These are phyloP conservation scores for Sebastes aleutianus DNA, from an alignment of 2,797 vertebrate species.

Conservation along the genomic window DNA sequence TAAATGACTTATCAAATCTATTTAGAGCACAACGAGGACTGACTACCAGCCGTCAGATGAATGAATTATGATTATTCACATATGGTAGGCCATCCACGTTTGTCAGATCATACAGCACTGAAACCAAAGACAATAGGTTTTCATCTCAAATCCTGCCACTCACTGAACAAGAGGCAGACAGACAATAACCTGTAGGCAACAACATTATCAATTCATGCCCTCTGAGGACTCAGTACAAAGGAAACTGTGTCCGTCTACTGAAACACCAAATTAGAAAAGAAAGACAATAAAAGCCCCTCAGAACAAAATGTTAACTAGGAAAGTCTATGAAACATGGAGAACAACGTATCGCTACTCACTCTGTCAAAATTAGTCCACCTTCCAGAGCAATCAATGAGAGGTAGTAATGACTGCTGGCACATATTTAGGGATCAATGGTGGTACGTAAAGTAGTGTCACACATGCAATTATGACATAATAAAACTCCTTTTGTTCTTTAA, in stretches of 20 bases:
- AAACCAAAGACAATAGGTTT: slow-evolving; percentile 23
- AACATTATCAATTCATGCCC: slow-evolving; percentile 27
- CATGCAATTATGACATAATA: slow-evolving; percentile 36
- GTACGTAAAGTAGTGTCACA: slow-evolving; percentile 7
- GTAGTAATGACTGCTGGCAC: slow-evolving; percentile 7
- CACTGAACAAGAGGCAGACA: slow-evolving; percentile 17
- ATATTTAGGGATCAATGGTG: slow-evolving; percentile 37
- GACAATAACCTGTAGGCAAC: slow-evolving; percentile 16
- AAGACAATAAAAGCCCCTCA: not conserved
- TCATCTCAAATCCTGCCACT: slow-evolving; percentile 10
- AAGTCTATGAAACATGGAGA: not conserved
- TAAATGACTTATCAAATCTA: slow-evolving; percentile 20
- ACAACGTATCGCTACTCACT: not conserved
- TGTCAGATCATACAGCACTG: not conserved
- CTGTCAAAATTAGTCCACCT: not conserved
- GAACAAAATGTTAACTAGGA: not conserved
- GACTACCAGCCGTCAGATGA: not conserved
- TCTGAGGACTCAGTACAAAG: slow-evolving; percentile 16
- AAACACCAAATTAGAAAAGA: not conserved
- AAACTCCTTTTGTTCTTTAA: slow-evolving; percentile 60
- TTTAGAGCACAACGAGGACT: slow-evolving; percentile 9
- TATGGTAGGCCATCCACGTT: not conserved
- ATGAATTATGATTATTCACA: slow-evolving; percentile 15
- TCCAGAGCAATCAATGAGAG: not conserved
- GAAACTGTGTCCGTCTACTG: not conserved